Evolutionary conservation across 2,797 vertebrate species (phyloP), one percentile per base, ranked within the genome.

Genomic region (Siniperca obscura): DNA sequence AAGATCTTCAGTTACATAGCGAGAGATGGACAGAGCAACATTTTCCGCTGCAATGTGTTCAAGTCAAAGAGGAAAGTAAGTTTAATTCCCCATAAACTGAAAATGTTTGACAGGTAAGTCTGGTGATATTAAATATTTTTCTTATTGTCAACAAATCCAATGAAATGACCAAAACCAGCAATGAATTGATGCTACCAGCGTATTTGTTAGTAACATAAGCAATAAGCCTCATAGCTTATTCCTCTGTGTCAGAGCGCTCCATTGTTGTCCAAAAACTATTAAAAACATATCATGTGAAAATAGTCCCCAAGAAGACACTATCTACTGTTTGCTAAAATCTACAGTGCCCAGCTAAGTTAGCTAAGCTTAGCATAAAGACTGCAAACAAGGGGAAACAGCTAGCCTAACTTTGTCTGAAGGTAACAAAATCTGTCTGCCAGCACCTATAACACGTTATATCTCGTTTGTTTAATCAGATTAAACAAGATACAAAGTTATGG

Each of bases 1-100:
- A 99, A 99, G 95, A 99, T 99, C 93, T 99, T 99, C 94, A 99
- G 98, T 86, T 99, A 99, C 70, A 99, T 99, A 11, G 98, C 98
- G 1, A 95, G 98, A 86, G 98, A 99, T 14, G 98, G 98, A 21
- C 95, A 97, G 92, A 99, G 96, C 93, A 99, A 98, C 17, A 34
- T 96, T 74, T 99, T 99, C 94, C 96, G 96, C 84, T 99, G 98
- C 93, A 99, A 99, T 0, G 98, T 99, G 83, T 99, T 99, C 94
- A 99, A 99, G 88, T 99, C 98, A 42, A 99, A 99, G 94, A 98
- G 98, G 88, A 99, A 99, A 97, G 98, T 99, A 93, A 78, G 86
- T 71, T 36, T 30, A 17, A 44, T 2, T 61, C 1, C 7, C 5
- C 8, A 48, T 7, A 4, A 21, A 38, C 2, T 59, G 22, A 52